phyloP scores from a whole-genome alignment of 2,888 invertebrate genomes.

The Tuta absoluta region DNA sequence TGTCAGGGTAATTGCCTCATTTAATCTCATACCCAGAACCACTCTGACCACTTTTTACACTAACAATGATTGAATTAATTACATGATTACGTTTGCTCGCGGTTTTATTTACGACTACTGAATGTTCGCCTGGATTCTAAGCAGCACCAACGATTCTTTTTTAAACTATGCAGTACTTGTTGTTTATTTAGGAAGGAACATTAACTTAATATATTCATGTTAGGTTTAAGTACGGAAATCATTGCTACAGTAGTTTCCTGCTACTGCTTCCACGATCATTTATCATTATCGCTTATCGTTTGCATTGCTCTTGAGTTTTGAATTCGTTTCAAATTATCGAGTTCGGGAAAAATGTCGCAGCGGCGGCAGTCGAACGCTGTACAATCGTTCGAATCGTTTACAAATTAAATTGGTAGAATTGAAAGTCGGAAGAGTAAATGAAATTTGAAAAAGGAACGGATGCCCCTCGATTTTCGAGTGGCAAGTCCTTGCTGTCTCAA shows the following conservation, averaged over 20 bases:
- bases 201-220: constrained; percentile 7
- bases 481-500: constrained; percentile 32
- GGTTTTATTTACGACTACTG: constrained; percentile 39
- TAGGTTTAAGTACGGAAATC: constrained; percentile 3
- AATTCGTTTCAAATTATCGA: constrained; percentile 7
- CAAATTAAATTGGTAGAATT: constrained; percentile 37
- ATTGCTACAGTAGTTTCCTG: constrained; percentile 9
- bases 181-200: not conserved
- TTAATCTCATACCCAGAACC: constrained; percentile 44
- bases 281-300: constrained; percentile 16
- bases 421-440: constrained; percentile 33
- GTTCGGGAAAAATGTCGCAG: not conserved
- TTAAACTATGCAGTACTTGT: not conserved
- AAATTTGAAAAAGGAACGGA: constrained; percentile 37
- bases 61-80: constrained; percentile 53
- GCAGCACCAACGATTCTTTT: not conserved
- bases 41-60: constrained; percentile 48
- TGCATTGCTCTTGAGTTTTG: constrained; percentile 19
- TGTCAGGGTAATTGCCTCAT: constrained; percentile 44
- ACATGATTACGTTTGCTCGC: constrained; percentile 46
- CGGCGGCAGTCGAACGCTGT: not conserved
- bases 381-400: constrained; percentile 35
- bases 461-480: constrained; percentile 23
- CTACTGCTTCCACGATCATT: constrained; percentile 11
- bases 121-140: not conserved